Evolutionary conservation across 2,113 vertebrate genomes (phyloP).

Genomic region (Butorides virescens): DNA sequence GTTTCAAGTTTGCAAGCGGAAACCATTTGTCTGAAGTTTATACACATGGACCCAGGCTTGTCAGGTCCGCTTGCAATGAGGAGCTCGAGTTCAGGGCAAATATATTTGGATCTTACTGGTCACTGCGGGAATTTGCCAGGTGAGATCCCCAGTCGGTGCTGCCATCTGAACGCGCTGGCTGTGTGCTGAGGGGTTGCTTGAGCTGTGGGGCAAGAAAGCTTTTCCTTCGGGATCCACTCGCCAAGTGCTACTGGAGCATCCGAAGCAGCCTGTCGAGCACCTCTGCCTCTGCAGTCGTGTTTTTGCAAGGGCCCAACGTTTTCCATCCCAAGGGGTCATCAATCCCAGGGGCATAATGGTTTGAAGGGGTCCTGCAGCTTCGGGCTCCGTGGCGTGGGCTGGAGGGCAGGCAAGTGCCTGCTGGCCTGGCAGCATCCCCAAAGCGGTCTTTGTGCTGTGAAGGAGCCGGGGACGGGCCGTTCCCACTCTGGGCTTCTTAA

Average conservation of each 20-base stretch:
- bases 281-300: background rate
- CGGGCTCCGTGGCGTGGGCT: background rate
- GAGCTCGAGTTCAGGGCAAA: background rate
- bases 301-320: background rate
- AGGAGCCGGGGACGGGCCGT: background rate
- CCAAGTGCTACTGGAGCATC: background rate
- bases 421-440: background rate
- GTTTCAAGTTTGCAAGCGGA: background rate
- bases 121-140: background rate
- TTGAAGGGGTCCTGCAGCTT: background rate
- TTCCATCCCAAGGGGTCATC: background rate
- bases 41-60: background rate
- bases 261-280: background rate
- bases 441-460: rapidly evolving
- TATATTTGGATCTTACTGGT: background rate
- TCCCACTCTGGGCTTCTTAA: background rate
- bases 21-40: background rate
- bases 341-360: rapidly evolving
- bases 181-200: background rate
- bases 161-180: background rate
- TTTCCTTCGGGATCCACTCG: background rate
- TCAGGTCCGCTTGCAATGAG: background rate
- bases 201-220: background rate
- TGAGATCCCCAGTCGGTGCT: background rate
- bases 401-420: background rate